Evolutionary conservation across 2,888 invertebrate genomes (phyloP).

Genomic region (Ophonus ardosiacus): DNA sequence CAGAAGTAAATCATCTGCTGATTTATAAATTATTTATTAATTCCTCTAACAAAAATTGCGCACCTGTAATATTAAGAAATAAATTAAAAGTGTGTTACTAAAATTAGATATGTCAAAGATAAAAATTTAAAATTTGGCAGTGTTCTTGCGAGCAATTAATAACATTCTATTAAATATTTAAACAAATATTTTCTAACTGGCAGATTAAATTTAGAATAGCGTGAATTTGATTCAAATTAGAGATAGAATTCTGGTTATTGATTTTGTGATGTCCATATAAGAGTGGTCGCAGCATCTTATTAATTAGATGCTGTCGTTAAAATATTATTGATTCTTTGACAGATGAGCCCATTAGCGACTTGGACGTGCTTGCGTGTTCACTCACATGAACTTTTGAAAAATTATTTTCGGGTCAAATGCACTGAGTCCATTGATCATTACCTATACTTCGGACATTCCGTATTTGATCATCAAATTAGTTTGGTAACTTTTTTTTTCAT

Average conservation of each 20-base stretch:
- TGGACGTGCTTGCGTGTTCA: conserved; percentile 35
- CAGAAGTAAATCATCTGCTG: too few relatives aligned
- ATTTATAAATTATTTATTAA: too few relatives aligned
- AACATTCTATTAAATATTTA: conserved; percentile 22
- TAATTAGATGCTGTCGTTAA: conserved; percentile 50
- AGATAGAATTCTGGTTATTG: conserved; percentile 29
- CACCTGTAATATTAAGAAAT: too few relatives aligned
- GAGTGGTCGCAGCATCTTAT: conserved; percentile 23
- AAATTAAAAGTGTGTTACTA: not conserved
- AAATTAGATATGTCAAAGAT: not conserved
- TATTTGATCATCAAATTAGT: conserved; percentile 8
- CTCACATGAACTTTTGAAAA: conserved; percentile 59
- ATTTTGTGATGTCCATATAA: conserved; percentile 25
- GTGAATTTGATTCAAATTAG: conserved; percentile 8
- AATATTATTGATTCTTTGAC: conserved; percentile 51
- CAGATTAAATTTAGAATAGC: conserved; percentile 30
- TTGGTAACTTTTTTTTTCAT: conserved; percentile 11
- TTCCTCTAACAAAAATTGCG: too few relatives aligned
- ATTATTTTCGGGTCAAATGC: conserved; percentile 59
- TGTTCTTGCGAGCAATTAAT: conserved; percentile 27
- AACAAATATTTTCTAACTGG: conserved; percentile 30
- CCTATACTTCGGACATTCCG: conserved; percentile 7
- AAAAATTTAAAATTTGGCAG: conserved; percentile 10
- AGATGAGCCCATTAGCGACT: conserved; percentile 51
- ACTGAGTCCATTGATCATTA: conserved; percentile 12